Evolutionary conservation across 2,888 invertebrate genomes (phyloP).

Genomic region (Mythimna albipuncta): DNA sequence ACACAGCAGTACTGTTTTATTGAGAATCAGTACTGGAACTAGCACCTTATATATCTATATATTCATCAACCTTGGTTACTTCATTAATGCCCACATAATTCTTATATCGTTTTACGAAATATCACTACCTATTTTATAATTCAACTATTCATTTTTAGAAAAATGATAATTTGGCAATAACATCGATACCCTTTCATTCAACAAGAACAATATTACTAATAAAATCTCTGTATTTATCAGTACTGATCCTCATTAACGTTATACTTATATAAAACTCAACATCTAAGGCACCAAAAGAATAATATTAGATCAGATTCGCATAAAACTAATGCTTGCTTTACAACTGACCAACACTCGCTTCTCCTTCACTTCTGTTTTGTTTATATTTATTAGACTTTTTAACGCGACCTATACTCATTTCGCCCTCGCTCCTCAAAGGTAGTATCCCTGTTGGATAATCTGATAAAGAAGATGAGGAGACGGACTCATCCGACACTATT

Average conservation of each 20-base stretch:
- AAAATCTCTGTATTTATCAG: conserved; percentile 13
- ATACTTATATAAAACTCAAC: conserved; percentile 53
- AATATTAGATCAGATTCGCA: conserved; percentile 52
- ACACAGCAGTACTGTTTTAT: conserved; percentile 50
- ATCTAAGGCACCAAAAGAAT: conserved; percentile 72
- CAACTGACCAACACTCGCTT: conserved; percentile 74
- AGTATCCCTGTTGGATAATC: conserved; percentile 76
- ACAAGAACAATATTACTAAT: conserved; percentile 11
- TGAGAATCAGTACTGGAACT: conserved; percentile 46
- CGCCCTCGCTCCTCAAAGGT: conserved; percentile 83
- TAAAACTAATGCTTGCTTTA: conserved; percentile 37
- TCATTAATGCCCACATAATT: conserved; percentile 7
- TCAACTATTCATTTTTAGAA: conserved; percentile 19
- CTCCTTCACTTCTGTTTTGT: conserved; percentile 76
- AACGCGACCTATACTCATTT: conserved; percentile 76
- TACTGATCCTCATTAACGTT: conserved; percentile 46
- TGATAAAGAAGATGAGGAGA: conserved; percentile 75
- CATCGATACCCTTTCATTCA: background rate
- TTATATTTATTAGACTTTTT: conserved; percentile 61
- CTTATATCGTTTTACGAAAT: conserved; percentile 36
- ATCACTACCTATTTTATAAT: conserved; percentile 9
- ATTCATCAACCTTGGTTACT: conserved; percentile 6
- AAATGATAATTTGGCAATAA: conserved; percentile 18
- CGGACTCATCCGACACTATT: conserved; percentile 75
- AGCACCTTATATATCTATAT: conserved; percentile 7